Conservation (phyloP, 2,888 invertebrate genomes). For the Calameuta idolon region DNA sequence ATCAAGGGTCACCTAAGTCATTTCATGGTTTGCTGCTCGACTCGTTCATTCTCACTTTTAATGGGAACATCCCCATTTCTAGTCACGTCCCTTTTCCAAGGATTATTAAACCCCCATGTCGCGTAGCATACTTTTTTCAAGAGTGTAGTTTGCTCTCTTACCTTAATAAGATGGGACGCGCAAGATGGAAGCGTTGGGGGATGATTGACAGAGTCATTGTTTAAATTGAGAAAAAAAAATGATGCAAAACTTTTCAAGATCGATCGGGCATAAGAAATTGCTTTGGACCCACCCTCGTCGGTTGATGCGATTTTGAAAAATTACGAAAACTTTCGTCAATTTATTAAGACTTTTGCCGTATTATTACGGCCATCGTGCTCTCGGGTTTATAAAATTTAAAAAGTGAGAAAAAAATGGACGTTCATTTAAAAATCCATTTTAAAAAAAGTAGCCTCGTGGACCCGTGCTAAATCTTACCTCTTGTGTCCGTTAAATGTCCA, state of each 20-base stretch:
- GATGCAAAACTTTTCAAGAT: background rate
- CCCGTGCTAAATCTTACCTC: too few relatives aligned
- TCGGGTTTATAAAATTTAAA: too few relatives aligned
- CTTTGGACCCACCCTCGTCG: background rate
- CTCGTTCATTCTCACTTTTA: background rate
- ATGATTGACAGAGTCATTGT: background rate
- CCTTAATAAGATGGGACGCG: background rate
- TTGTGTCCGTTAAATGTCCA: too few relatives aligned
- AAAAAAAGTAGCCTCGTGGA: too few relatives aligned
- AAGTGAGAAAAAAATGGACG: too few relatives aligned
- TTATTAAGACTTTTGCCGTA: background rate
- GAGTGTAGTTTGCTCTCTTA: background rate
- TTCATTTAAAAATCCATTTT: too few relatives aligned
- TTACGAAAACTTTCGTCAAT: background rate
- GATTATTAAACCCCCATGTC: background rate
- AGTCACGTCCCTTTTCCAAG: background rate
- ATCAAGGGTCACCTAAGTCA: slow-evolving; percentile 14
- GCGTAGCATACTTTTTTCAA: background rate
- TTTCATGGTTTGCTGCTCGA: slow-evolving; percentile 41
- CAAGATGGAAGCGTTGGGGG: background rate
- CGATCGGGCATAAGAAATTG: background rate
- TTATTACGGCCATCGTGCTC: too few relatives aligned
- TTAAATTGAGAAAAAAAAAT: background rate
- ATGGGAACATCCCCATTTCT: background rate
- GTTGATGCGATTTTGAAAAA: background rate